Evolutionary conservation across 2,888 invertebrate species (phyloP), one percentile per base, ranked within the genome.

Genomic region (Rhingia rostrata): DNA sequence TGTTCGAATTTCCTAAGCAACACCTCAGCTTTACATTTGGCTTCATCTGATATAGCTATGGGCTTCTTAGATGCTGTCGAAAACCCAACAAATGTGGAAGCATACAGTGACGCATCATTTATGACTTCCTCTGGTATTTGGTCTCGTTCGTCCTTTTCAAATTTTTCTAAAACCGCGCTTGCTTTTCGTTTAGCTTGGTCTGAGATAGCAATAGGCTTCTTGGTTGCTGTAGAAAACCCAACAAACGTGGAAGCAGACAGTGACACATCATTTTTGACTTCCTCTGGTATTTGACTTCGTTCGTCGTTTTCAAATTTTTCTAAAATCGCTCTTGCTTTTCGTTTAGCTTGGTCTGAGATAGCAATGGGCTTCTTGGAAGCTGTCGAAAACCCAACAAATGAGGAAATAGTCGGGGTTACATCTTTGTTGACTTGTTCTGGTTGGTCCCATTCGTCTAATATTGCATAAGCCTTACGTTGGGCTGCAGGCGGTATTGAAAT

Each of bases 61-160:
- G 67, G 56, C 60, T 86, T 86, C 22, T 49, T 67, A 2, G 86
- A 82, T 6, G 86, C 86, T 6, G 86, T 86, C 22, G 66, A 72
- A 67, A 82, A 81, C 3, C 79, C 87, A 4, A 22, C 7, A 72
- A 41, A 77, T 4, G 9, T 10, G 4, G 6, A 86, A 14, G 39
- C 9, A 30, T 0, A 22, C 2, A 1, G 5, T 14, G n/a, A 22
- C 4, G 30, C 2, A 35, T 32, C 9, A 9, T 37, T 7, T 41
- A 32, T 33, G 6, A 10, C 35, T 32, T 10, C 9, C 0, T 9
- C 12, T 32, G 6, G 35, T 39, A 32, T 33, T 45, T 30, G 6
- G 2, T 45, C 37, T 2, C 7, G 30, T 69, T 77, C 72, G 3
- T 58, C 58, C 54, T 64, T 4, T 45, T 66, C 77, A 10, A 77